phyloP scores from a whole-genome alignment of 2,113 vertebrate genomes.

The Rhynchopsitta pachyrhyncha region DNA sequence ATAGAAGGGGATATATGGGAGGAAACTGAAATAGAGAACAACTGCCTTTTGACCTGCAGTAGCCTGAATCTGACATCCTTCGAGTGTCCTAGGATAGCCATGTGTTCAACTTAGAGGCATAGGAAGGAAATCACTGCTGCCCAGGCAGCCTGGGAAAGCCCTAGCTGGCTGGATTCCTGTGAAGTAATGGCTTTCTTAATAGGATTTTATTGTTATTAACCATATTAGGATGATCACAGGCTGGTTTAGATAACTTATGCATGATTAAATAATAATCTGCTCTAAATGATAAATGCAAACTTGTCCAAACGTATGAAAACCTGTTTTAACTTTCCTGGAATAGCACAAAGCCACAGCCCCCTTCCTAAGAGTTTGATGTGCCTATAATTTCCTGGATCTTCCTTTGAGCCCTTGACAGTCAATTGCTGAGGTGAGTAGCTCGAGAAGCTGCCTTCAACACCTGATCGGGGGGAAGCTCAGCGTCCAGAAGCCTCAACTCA shows the following conservation, averaged over 20 bases:
- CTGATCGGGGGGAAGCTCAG: no score
- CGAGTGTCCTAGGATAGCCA: background rate
- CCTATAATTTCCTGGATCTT: background rate
- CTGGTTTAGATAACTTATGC: background rate
- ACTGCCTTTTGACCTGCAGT: fast-evolving
- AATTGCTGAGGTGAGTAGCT: no score
- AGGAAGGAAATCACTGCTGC: background rate
- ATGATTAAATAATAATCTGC: background rate
- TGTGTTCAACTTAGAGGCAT: background rate
- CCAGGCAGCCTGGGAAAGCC: background rate
- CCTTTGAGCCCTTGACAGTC: background rate
- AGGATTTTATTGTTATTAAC: conserved; percentile 4
- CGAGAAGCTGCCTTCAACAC: no score
- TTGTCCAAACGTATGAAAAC: background rate
- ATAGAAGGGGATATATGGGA: fast-evolving
- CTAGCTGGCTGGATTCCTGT: background rate
- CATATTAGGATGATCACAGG: background rate
- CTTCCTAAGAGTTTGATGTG: background rate
- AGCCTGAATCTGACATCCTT: background rate
- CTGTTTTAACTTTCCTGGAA: background rate
- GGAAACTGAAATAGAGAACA: background rate
- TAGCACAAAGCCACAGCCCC: background rate
- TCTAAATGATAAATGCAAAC: background rate
- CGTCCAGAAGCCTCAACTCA: no score
- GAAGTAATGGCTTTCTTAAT: conserved; percentile 1